Percentiles rank a stretch among this genome's conserved stretches.
These are phyloP conservation scores for Pituophis catenifer DNA, from an alignment of 2,113 vertebrate genomes.

Conservation along the genomic window DNA sequence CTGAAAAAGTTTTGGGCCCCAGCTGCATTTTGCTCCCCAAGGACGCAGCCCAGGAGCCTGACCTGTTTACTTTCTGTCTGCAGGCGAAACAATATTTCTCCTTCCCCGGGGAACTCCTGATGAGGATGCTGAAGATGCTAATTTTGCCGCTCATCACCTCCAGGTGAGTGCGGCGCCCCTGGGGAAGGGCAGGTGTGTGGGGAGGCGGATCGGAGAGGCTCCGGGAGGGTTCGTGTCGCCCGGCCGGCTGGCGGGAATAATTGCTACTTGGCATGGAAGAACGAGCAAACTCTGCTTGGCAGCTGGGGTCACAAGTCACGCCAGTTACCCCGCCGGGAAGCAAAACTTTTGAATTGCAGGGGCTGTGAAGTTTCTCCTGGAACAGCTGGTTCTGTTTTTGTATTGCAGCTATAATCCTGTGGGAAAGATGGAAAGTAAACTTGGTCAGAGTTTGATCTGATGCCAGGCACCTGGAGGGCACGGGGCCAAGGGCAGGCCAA, in stretches of 20 bases:
- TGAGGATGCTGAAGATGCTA: conserved; percentile 91
- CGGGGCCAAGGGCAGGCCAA: neutral
- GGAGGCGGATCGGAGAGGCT: neutral
- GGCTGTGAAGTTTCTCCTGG: neutral
- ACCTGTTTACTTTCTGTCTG: neutral
- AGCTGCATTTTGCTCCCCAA: neutral
- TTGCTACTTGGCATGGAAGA: neutral
- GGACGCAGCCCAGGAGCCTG: no score
- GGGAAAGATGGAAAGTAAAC: neutral
- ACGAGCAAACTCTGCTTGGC: neutral
- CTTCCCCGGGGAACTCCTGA: conserved; percentile 87
- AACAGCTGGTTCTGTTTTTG: neutral
- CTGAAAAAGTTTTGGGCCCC: neutral
- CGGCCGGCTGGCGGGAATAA: neutral
- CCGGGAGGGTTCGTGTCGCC: neutral
- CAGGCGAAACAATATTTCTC: conserved; percentile 89
- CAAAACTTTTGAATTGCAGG: neutral
- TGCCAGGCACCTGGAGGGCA: neutral
- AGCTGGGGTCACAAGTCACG: neutral
- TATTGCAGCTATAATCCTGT: neutral
- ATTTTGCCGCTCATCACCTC: conserved; percentile 89
- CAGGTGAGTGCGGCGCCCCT: conserved; percentile 65
- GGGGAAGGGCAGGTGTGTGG: neutral
- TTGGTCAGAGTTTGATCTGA: neutral
- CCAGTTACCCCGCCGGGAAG: neutral